These are phyloP conservation scores for Pectinophora gossypiella DNA, from an alignment of 1,140 invertebrate species.

Conservation along the genomic window DNA sequence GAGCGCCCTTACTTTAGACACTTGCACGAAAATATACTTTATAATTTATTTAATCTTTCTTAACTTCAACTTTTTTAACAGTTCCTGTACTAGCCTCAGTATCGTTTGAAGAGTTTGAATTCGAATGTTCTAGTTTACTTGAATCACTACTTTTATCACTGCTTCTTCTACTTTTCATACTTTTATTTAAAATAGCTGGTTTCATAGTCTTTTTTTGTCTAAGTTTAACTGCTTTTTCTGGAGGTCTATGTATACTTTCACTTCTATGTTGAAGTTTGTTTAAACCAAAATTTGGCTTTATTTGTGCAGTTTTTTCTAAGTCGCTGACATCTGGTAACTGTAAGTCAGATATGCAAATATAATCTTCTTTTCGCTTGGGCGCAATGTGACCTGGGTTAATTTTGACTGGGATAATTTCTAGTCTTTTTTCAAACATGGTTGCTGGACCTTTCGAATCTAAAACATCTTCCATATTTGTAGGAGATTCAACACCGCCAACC, in stretches of 20 bases:
- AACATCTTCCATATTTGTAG: slow-evolving; percentile 50
- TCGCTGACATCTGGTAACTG: slow-evolving; percentile 49
- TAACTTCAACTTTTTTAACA: slow-evolving; percentile 57
- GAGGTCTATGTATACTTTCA: slow-evolving; percentile 60
- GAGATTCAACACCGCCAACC: slow-evolving; percentile 59
- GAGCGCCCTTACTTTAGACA: no score
- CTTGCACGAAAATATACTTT: no score
- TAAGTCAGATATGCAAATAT: slow-evolving; percentile 51
- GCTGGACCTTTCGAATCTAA: slow-evolving; percentile 71
- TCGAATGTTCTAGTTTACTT: slow-evolving; percentile 64
- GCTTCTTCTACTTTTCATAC: slow-evolving; percentile 29
- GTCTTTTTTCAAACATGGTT: slow-evolving; percentile 58
- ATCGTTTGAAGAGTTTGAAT: slow-evolving; percentile 71
- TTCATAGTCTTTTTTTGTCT: slow-evolving; percentile 50
- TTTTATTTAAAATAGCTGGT: slow-evolving; percentile 43
- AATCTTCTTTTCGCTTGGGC: slow-evolving; percentile 53
- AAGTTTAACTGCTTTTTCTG: slow-evolving; percentile 56
- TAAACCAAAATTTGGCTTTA: slow-evolving; percentile 62
- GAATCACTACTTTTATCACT: slow-evolving; percentile 39
- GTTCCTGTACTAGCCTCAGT: slow-evolving; percentile 73
- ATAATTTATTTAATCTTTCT: slow-evolving; percentile 15
- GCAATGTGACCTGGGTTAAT: slow-evolving; percentile 38
- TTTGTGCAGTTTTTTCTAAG: slow-evolving; percentile 58
- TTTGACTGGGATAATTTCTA: slow-evolving; percentile 65
- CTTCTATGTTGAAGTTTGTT: slow-evolving; percentile 61